Evolutionary conservation across 2,113 vertebrate species (phyloP).

Genomic region (Arenaria interpres): DNA sequence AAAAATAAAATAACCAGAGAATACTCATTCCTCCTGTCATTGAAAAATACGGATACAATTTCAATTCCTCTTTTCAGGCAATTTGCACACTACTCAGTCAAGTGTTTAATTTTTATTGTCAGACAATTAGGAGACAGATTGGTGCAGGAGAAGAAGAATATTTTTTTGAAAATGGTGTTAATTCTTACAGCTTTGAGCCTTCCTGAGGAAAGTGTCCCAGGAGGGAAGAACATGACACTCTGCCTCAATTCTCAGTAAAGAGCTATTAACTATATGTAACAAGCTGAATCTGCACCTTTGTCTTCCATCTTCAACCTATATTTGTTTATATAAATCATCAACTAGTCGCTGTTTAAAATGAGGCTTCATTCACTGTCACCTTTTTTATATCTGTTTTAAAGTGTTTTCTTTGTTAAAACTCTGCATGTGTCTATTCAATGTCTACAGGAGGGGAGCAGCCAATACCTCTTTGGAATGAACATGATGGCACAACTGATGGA

Average conservation of each 20-base stretch:
- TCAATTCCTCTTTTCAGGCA: neutral
- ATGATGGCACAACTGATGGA: constrained; percentile 91
- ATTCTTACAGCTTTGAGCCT: neutral
- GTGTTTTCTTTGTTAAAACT: neutral
- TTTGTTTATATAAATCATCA: neutral
- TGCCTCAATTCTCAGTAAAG: neutral
- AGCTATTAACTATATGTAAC: neutral
- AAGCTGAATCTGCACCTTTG: neutral
- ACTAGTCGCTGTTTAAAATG: neutral
- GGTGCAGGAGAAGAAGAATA: neutral
- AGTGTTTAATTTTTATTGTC: neutral
- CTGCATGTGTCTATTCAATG: neutral
- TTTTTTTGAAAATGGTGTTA: neutral
- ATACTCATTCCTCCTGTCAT: neutral
- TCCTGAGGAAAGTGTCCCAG: neutral
- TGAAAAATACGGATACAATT: neutral
- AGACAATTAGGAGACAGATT: neutral
- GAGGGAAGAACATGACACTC: neutral
- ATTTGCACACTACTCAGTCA: neutral
- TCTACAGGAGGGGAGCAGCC: constrained; percentile 93
- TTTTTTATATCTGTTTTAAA: neutral
- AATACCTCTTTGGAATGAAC: constrained; percentile 98
- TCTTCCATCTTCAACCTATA: neutral
- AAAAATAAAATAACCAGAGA: neutral
- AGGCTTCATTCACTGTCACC: neutral